Evolutionary conservation across 2,113 vertebrate species (phyloP).

Genomic region (Bombycilla garrulus): DNA sequence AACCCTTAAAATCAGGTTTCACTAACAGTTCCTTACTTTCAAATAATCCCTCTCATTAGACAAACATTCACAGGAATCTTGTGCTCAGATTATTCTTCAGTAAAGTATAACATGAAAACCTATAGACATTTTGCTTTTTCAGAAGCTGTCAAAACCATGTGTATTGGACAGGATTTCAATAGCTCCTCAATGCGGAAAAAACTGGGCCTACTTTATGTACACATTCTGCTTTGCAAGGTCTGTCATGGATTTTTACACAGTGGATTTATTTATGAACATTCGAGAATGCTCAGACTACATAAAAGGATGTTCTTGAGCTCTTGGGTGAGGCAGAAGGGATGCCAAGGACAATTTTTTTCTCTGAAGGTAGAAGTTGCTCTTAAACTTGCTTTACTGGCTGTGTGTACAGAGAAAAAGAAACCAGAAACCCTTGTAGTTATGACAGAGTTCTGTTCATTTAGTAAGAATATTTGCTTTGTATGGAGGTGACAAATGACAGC

Average conservation of each 20-base stretch:
- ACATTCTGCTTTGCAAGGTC: neutral
- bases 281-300: neutral
- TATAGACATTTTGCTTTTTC: neutral
- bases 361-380: neutral
- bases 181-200: neutral
- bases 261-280: neutral
- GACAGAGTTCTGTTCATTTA: neutral
- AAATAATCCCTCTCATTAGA: neutral
- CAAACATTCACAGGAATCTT: neutral
- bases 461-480: neutral
- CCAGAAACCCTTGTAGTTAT: neutral
- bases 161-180: neutral
- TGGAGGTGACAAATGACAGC: neutral
- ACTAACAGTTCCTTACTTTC: neutral
- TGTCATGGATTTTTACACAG: neutral
- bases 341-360: neutral
- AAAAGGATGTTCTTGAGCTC: neutral
- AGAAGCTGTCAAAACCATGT: neutral
- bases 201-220: neutral
- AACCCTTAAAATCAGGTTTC: neutral
- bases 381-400: neutral
- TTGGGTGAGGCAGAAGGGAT: neutral
- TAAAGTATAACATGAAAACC: neutral
- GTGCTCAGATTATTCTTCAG: neutral
- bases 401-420: neutral